Evolutionary conservation across 2,888 invertebrate species (phyloP), one percentile per base, ranked within the genome.

Genomic region (Lapara coniferarum): DNA sequence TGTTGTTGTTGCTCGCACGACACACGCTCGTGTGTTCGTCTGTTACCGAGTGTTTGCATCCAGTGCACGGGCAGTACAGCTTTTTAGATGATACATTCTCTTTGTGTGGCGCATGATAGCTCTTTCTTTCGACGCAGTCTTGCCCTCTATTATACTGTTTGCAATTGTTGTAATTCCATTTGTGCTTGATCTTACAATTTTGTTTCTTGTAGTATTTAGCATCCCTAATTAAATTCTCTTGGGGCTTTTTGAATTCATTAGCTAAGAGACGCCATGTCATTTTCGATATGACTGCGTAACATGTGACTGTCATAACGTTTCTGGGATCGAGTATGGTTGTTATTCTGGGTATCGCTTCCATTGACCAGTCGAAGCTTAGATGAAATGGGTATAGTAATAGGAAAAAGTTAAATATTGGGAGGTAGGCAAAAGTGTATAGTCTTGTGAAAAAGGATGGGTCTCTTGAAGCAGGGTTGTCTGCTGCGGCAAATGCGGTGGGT

Each of bases 351-450:
- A 99, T 96, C 1, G 99, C 97, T 80, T 98, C 98, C 99, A 99
- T 99, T 44, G 99, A 98, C 99, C 99, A 99, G 91, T 99, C 99
- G 92, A 99, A 99, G 89, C 98, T 98, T 69, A 99, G 94, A 77
- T 96, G 96, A 78, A 95, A 95, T 8, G 99, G 99, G 88, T 96
- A 98, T 56, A 99, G 87, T 72, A 99, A 94, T 82, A 99, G 95
- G 88, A 96, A 96, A 82, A 98, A 96, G 91, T 99, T 99, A 85
- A 98, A 97, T 59, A 97, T 96, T 56, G 99, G 99, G 78, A 99
- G 95, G 88, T 98, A 98, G 75, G 97, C 94, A 91, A 98, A 99
- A 68, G 99, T 99, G 82, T 98, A 95, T 71, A 97, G 94, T 75
- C 99, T 95, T 57, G 98, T 97, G 79, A 97, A 90, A 66, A 96